phyloP scores from a whole-genome alignment of 1,140 invertebrate genomes.

The Calliphora vicina region DNA sequence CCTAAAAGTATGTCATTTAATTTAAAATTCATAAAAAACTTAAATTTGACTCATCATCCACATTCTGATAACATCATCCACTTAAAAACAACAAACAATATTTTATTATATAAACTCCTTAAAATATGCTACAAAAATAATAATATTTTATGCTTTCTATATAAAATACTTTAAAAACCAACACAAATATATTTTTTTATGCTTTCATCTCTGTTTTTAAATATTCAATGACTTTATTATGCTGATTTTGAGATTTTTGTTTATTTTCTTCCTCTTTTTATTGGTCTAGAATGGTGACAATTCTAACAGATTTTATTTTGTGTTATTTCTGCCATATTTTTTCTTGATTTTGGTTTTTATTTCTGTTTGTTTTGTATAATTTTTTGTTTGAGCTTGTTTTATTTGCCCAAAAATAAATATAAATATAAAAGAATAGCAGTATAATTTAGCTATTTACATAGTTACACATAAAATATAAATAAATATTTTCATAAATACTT shows the following conservation, averaged over 20 bases:
- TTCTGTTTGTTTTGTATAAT: background rate
- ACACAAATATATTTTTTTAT: background rate
- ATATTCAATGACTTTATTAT: background rate
- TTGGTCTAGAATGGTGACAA: background rate
- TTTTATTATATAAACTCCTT: background rate
- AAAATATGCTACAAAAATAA: background rate
- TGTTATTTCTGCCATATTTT: background rate
- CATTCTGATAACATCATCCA: background rate
- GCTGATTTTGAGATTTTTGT: background rate
- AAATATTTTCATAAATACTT: background rate
- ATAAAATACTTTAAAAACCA: background rate
- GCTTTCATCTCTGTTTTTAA: background rate
- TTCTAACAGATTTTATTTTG: slow-evolving; percentile 17
- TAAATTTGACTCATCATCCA: background rate
- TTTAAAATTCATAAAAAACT: background rate
- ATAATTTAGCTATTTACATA: slow-evolving; percentile 14
- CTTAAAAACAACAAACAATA: background rate
- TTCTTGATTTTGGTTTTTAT: background rate
- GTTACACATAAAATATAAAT: background rate
- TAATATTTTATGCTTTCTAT: background rate
- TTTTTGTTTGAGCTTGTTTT: background rate
- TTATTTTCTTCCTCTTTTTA: no score
- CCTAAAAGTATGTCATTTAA: background rate
- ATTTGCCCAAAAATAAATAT: background rate
- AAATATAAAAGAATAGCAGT: background rate